Conservation (phyloP, 1,140 invertebrate genomes). For the Solenopsis fugax region DNA sequence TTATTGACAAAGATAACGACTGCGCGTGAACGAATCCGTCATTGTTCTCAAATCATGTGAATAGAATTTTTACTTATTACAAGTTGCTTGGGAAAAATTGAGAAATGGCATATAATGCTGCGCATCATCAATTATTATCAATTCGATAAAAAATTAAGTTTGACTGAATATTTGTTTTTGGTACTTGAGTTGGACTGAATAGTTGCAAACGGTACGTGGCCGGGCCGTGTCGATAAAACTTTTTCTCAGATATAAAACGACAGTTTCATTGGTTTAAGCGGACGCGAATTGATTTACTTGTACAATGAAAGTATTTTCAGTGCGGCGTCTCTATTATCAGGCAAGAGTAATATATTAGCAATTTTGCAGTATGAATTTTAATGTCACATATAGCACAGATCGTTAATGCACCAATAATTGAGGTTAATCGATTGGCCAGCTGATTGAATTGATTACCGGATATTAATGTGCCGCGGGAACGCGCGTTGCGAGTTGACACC, state of each 20-base stretch:
- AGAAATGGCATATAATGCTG: background rate
- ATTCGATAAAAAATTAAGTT: background rate
- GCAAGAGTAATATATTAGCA: conserved; percentile 33
- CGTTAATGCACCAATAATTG: conserved; percentile 67
- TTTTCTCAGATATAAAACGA: conserved; percentile 11
- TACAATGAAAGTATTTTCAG: conserved; percentile 47
- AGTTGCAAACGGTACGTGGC: background rate
- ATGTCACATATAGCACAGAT: conserved; percentile 60
- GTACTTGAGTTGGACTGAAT: background rate
- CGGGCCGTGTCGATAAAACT: background rate
- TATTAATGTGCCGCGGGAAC: conserved; percentile 66
- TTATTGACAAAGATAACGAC: conserved; percentile 44
- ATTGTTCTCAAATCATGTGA: conserved; percentile 36
- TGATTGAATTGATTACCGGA: conserved; percentile 69
- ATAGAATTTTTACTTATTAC: background rate
- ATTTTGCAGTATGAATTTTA: conserved; percentile 54
- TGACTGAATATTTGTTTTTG: background rate
- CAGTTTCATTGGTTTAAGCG: background rate
- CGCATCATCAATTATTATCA: background rate
- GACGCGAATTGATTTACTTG: background rate
- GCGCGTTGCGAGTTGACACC: conserved; percentile 57
- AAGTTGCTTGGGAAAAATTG: background rate
- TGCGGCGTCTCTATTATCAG: conserved; percentile 13
- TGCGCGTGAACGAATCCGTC: background rate
- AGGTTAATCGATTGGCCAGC: conserved; percentile 68